Percentiles rank a stretch among this genome's conserved stretches.
phyloP scores from a whole-genome alignment of 2,888 invertebrate genomes.

The Eremobia ochroleuca region DNA sequence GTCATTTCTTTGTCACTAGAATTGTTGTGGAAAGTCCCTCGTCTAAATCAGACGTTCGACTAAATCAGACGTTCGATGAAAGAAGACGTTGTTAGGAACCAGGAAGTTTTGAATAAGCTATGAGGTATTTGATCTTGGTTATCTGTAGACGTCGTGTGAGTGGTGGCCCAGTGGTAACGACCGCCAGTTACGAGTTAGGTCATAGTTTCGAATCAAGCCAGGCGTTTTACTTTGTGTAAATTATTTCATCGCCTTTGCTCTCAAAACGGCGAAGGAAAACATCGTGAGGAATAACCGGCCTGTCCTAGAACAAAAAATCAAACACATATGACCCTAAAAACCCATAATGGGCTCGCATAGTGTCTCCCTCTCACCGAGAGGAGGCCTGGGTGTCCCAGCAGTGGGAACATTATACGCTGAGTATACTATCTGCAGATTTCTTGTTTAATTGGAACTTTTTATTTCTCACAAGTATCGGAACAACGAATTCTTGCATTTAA shows the following conservation, averaged over 20 bases:
- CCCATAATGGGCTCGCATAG: too few relatives aligned
- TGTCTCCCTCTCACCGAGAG: too few relatives aligned
- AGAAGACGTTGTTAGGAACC: background rate
- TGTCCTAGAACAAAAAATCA: too few relatives aligned
- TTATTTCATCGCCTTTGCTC: background rate
- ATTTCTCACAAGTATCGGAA: conserved; percentile 10
- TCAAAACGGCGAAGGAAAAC: background rate
- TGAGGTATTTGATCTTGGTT: background rate
- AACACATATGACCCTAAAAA: too few relatives aligned
- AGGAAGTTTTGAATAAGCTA: background rate
- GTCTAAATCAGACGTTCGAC: background rate
- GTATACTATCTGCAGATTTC: background rate
- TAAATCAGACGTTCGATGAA: background rate
- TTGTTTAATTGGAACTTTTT: conserved; percentile 8
- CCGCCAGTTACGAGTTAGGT: background rate
- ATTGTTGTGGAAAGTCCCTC: conserved; percentile 43
- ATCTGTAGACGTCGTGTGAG: background rate
- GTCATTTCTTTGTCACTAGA: conserved; percentile 41
- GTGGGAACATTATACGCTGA: background rate
- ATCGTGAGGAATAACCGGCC: background rate
- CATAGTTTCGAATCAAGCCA: background rate
- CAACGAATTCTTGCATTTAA: conserved; percentile 20
- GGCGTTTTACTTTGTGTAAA: background rate
- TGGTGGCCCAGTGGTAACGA: background rate
- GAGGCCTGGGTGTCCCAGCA: background rate